phyloP scores from a whole-genome alignment of 92 coral and sea anemone species.

The Epizoanthus ramosus region DNA sequence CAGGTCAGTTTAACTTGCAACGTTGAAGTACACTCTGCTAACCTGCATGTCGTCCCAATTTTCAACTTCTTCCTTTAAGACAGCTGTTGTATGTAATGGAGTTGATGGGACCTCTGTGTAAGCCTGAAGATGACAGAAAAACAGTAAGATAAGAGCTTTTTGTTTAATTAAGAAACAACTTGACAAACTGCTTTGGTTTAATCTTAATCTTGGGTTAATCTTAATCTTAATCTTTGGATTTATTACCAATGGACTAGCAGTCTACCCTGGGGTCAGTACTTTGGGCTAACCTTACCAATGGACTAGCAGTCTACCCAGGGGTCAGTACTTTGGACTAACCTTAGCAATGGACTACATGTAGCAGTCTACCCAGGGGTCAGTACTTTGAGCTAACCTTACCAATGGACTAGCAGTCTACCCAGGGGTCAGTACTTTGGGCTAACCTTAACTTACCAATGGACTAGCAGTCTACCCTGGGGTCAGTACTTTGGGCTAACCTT shows the following conservation, averaged over 20 bases:
- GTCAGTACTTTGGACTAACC: background rate
- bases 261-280: background rate
- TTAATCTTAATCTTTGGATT: no score
- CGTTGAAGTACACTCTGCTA: background rate
- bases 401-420: background rate
- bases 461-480: background rate
- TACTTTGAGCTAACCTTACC: background rate
- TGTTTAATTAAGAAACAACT: no score
- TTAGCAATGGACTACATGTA: background rate
- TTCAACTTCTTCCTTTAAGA: conserved; percentile 88
- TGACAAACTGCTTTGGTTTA: background rate
- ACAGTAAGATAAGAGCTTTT: background rate
- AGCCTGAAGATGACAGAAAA: conserved; percentile 49
- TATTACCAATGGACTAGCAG: no score
- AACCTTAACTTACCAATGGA: background rate
- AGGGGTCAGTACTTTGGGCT: background rate
- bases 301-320: no score
- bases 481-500: background rate
- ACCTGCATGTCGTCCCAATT: conserved; percentile 98
- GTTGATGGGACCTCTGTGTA: conserved; percentile 97
- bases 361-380: no score
- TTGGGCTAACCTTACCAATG: background rate
- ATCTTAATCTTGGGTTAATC: no score
- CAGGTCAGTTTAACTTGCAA: background rate
- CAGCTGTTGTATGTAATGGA: conserved; percentile 89